These are phyloP conservation scores for Macropis europaea DNA, from an alignment of 2,888 invertebrate species.

Conservation along the genomic window DNA sequence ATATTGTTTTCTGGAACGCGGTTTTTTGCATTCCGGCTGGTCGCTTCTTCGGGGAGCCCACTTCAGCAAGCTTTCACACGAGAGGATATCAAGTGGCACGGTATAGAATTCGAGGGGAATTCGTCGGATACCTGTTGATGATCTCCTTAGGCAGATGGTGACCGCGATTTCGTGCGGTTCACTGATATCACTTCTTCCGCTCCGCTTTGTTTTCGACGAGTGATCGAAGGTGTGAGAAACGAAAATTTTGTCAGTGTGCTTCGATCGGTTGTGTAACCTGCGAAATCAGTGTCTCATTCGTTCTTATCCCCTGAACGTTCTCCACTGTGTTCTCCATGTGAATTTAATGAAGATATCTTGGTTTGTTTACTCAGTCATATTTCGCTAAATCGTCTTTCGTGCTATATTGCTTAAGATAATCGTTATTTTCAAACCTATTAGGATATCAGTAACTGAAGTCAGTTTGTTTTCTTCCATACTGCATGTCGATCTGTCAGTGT, in stretches of 20 bases:
- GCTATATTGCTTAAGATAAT: too few species aligned
- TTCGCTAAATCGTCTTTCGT: too few species aligned
- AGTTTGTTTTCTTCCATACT: too few species aligned
- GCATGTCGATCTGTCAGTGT: too few species aligned
- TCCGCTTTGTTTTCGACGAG: background rate
- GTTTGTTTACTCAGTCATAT: too few species aligned
- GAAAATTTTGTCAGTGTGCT: background rate
- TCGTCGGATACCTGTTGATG: constrained; percentile 57
- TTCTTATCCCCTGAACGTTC: background rate
- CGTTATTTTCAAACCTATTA: too few species aligned
- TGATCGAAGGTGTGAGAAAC: background rate
- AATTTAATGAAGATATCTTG: background rate
- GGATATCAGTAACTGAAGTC: too few species aligned
- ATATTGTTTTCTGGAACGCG: background rate
- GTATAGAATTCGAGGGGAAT: constrained; percentile 18
- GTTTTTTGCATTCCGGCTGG: background rate
- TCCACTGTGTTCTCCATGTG: background rate
- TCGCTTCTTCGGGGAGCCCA: background rate
- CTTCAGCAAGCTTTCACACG: background rate
- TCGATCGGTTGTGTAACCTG: background rate
- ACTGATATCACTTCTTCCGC: background rate
- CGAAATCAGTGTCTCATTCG: background rate
- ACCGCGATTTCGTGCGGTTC: background rate
- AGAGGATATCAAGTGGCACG: background rate
- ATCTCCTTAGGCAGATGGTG: constrained; percentile 10